Evolutionary conservation across 2,797 vertebrate genomes (phyloP).

Genomic region (Peromyscus melanophrys): DNA sequence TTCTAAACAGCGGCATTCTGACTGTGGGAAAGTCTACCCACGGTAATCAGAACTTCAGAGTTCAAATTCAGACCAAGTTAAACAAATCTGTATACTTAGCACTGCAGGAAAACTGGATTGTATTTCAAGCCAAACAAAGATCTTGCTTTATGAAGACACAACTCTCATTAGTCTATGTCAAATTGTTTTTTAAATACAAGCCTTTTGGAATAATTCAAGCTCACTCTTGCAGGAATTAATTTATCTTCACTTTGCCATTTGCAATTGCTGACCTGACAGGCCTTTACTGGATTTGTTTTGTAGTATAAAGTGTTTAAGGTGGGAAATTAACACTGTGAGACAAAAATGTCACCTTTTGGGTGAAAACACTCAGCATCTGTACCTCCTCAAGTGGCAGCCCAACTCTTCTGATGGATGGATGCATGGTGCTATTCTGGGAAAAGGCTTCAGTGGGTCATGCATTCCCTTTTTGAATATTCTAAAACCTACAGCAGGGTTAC

Average conservation of each 20-base stretch:
- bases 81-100: constrained; percentile 30
- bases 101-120: neutral
- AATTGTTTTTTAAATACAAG: constrained; percentile 76
- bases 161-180: constrained; percentile 79
- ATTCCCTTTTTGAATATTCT: constrained; percentile 4
- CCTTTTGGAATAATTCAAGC: constrained; percentile 74
- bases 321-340: constrained; percentile 77
- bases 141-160: constrained; percentile 70
- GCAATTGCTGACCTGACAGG: constrained; percentile 75
- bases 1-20: neutral
- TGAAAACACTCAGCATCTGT: constrained; percentile 67
- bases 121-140: constrained; percentile 68
- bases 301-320: constrained; percentile 71
- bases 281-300: constrained; percentile 54
- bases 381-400: constrained; percentile 37
- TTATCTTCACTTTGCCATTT: constrained; percentile 74
- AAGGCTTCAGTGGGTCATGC: constrained; percentile 24
- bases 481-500: neutral
- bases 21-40: neutral
- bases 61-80: constrained; percentile 55
- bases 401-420: constrained; percentile 51
- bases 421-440: neutral
- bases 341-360: constrained; percentile 72
- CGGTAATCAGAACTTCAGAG: constrained; percentile 4
- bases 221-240: constrained; percentile 77